Percentiles rank a stretch among this genome's conserved stretches.
These are phyloP conservation scores for Agelaius tricolor DNA, from an alignment of 2,113 vertebrate genomes.

Conservation along the genomic window DNA sequence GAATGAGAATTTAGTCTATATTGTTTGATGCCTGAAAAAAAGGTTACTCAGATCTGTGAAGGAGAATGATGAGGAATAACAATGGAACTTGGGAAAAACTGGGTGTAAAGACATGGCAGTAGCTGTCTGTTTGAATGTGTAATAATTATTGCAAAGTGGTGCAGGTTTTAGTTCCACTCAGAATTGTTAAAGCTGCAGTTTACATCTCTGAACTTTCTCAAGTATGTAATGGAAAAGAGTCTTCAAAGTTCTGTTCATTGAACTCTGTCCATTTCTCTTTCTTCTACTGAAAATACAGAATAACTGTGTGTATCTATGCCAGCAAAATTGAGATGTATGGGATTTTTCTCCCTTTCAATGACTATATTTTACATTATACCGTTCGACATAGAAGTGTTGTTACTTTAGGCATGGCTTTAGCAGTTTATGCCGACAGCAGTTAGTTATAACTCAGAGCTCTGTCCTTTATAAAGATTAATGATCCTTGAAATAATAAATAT, in stretches of 20 bases:
- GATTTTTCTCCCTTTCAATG: background rate
- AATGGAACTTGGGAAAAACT: background rate
- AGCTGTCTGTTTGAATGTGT: background rate
- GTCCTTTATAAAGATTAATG: conserved; percentile 4
- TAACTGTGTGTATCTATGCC: background rate
- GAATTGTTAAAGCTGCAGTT: background rate
- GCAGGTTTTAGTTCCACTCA: background rate
- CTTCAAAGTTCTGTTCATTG: background rate
- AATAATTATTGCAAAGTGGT: background rate
- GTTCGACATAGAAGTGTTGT: background rate
- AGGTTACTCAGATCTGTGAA: background rate
- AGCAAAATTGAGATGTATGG: background rate
- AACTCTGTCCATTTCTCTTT: background rate
- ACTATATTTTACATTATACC: background rate
- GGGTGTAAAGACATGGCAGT: background rate
- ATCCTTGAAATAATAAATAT: conserved; percentile 27
- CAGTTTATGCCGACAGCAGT: background rate
- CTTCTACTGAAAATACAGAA: background rate
- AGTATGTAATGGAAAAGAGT: background rate
- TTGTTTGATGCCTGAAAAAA: background rate
- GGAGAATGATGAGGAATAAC: background rate
- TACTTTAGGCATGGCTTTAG: background rate
- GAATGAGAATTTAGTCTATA: background rate
- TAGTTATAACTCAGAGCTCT: background rate
- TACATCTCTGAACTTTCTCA: background rate